phyloP scores from a whole-genome alignment of 2,888 invertebrate species.

The Protonemura montana region DNA sequence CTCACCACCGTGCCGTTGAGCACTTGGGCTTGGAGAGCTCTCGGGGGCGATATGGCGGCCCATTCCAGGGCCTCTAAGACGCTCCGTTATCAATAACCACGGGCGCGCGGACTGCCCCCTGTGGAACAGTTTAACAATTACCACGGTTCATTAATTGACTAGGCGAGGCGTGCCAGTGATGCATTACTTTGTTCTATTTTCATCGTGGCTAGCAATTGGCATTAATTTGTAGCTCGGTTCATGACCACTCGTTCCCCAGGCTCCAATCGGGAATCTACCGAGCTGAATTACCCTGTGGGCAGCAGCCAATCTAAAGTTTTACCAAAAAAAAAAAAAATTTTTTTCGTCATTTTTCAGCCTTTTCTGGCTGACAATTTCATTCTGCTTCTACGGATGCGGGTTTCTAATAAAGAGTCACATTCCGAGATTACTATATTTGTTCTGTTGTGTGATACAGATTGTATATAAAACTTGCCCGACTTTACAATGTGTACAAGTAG shows the following conservation, averaged over 20 bases:
- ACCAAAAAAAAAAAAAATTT: no score
- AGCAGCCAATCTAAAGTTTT: neutral
- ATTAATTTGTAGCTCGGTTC: neutral
- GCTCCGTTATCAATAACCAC: conserved; percentile 40
- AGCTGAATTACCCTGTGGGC: neutral
- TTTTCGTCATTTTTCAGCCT: neutral
- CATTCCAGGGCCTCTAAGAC: conserved; percentile 23
- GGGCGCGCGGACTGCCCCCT: conserved; percentile 2
- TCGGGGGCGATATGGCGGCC: conserved; percentile 29
- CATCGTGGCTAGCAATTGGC: neutral
- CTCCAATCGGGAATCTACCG: neutral
- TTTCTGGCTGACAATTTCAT: neutral
- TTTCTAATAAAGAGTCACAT: neutral
- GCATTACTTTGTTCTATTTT: neutral
- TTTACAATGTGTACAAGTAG: neutral
- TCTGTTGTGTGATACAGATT: neutral
- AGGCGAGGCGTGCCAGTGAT: neutral
- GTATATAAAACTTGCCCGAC: neutral
- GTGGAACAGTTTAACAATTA: conserved; percentile 34
- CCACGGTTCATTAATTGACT: conserved; percentile 25
- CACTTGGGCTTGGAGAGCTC: neutral
- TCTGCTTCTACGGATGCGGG: neutral
- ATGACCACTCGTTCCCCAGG: neutral
- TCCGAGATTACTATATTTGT: neutral
- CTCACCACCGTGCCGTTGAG: conserved; percentile 29